Evolutionary conservation across 2,113 vertebrate genomes (phyloP).

Genomic region (Lamprotornis superbus): DNA sequence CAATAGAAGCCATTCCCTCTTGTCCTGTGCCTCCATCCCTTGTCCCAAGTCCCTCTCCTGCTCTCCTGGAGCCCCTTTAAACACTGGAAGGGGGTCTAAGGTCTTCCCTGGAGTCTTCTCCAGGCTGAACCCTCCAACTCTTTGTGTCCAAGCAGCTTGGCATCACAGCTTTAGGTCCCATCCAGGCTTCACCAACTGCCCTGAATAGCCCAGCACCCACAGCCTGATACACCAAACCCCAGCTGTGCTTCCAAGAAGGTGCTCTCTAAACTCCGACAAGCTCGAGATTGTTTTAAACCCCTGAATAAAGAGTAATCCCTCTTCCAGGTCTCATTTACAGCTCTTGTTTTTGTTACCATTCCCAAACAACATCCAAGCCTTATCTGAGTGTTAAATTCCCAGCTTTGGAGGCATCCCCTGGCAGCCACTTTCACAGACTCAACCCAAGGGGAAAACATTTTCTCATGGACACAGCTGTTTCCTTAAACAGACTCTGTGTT

Average conservation of each 20-base stretch:
- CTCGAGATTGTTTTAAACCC: background rate
- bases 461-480: background rate
- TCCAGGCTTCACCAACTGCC: background rate
- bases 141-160: background rate
- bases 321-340: background rate
- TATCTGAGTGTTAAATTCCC: background rate
- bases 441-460: background rate
- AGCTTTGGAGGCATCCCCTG: background rate
- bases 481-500: background rate
- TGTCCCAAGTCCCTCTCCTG: background rate
- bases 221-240: background rate
- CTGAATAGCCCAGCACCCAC: background rate
- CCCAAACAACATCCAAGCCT: background rate
- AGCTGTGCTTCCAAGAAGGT: background rate
- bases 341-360: background rate
- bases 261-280: background rate
- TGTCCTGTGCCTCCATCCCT: background rate
- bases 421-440: background rate
- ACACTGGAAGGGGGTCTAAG: fast-evolving
- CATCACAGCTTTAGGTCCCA: background rate
- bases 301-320: background rate
- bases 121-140: background rate
- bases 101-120: background rate
- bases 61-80: background rate
- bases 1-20: background rate